phyloP scores from a whole-genome alignment of 1,140 invertebrate species.

The Penaeus chinensis region DNA sequence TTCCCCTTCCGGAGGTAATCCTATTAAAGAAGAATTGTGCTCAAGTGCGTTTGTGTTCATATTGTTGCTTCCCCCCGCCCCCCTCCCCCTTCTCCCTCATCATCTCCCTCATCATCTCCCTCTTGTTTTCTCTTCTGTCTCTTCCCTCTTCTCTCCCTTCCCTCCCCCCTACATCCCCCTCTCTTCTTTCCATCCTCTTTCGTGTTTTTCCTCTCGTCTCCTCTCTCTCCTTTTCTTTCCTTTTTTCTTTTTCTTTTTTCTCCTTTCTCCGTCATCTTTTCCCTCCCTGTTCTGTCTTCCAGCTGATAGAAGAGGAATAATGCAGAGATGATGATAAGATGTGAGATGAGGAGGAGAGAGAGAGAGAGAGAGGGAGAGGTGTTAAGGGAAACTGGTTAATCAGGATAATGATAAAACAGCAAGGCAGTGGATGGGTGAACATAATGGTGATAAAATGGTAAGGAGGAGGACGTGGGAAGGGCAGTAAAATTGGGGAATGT shows the following conservation, averaged over 20 bases:
- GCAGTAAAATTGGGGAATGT: neutral
- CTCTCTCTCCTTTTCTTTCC: neutral
- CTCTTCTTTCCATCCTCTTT: neutral
- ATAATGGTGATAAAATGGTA: neutral
- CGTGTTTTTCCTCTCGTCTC: neutral
- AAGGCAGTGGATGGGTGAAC: neutral
- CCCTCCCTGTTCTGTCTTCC: neutral
- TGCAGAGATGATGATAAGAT: neutral
- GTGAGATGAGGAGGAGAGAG: constrained; percentile 5
- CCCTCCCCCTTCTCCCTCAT: neutral
- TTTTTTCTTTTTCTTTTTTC: neutral
- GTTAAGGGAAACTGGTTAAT: neutral
- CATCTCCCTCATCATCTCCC: neutral
- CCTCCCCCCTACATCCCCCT: neutral
- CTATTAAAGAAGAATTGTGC: too few species aligned
- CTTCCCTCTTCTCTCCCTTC: neutral
- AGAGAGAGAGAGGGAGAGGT: neutral
- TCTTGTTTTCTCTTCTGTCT: neutral
- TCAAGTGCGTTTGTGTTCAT: too few species aligned
- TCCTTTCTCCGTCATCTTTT: neutral
- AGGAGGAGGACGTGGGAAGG: neutral
- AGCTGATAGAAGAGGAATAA: neutral
- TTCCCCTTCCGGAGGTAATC: too few species aligned
- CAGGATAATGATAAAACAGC: neutral
- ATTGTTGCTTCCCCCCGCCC: neutral